phyloP scores from a whole-genome alignment of 1,140 invertebrate species.

The Tetraneura akinire region DNA sequence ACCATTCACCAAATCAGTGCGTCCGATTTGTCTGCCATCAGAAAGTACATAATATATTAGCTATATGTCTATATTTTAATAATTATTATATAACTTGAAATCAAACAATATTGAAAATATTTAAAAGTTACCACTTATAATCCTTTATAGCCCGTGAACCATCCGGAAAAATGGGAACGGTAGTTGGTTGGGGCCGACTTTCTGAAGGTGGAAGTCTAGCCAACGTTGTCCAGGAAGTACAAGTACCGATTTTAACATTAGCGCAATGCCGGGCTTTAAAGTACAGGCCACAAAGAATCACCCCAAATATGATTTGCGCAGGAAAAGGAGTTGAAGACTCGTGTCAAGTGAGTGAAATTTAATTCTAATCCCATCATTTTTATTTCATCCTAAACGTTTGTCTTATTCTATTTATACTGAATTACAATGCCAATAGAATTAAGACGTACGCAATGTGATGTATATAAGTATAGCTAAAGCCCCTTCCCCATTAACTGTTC shows the following conservation, averaged over 20 bases:
- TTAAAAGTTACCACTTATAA: not conserved
- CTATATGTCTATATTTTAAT: too few species aligned
- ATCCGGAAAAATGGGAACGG: constrained; percentile 72
- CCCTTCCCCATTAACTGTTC: too few species aligned
- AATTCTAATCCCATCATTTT: constrained; percentile 23
- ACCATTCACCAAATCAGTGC: constrained; percentile 74
- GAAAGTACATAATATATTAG: constrained; percentile 62
- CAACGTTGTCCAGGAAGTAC: constrained; percentile 76
- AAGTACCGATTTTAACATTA: constrained; percentile 79
- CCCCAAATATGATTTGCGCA: constrained; percentile 77
- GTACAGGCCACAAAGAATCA: constrained; percentile 77
- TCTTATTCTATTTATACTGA: too few species aligned
- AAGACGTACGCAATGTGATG: too few species aligned
- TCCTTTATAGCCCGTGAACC: constrained; percentile 66
- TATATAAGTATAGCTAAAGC: too few species aligned
- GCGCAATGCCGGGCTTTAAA: constrained; percentile 78
- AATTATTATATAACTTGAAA: not conserved
- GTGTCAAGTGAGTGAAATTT: constrained; percentile 63
- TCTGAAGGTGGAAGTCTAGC: constrained; percentile 79
- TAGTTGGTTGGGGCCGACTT: constrained; percentile 82
- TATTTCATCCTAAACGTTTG: too few species aligned
- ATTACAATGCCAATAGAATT: too few species aligned
- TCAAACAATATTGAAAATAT: too few species aligned
- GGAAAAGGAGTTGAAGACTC: constrained; percentile 78
- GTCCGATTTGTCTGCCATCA: constrained; percentile 76